Percentiles rank a stretch among this genome's conserved stretches.
Evolutionary conservation across 2,888 invertebrate species (phyloP).

Genomic region (Sepioteuthis lessoniana): DNA sequence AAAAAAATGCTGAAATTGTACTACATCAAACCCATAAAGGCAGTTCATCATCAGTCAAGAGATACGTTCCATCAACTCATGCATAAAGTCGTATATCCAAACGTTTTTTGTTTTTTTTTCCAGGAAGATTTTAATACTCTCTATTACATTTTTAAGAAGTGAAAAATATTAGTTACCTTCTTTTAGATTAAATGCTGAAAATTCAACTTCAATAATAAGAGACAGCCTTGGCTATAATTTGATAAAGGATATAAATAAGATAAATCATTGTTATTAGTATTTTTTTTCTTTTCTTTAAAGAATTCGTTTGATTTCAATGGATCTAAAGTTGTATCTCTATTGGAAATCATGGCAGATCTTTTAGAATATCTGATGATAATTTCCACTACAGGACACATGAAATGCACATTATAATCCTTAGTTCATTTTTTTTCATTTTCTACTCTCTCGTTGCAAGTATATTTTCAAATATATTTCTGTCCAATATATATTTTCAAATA

Average conservation of each 20-base stretch:
- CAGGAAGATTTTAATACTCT: neutral
- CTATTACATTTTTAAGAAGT: neutral
- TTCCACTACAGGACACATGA: neutral
- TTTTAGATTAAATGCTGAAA: too few species aligned
- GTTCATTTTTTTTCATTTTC: neutral
- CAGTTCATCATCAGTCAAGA: neutral
- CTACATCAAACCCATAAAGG: neutral
- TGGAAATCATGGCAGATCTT: neutral
- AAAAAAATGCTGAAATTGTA: neutral
- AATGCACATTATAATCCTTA: neutral
- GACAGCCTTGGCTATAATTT: neutral
- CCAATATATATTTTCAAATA: conserved; percentile 6
- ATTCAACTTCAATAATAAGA: neutral
- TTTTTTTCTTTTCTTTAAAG: neutral
- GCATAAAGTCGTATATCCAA: neutral
- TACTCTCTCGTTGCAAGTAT: neutral
- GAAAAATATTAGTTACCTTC: neutral
- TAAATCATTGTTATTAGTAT: neutral
- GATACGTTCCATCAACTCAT: neutral
- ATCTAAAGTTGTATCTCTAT: neutral
- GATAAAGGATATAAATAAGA: neutral
- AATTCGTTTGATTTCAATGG: neutral
- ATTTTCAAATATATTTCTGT: neutral
- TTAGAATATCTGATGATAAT: neutral
- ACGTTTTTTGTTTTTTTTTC: neutral